Evolutionary conservation across 2,113 vertebrate genomes (phyloP).

Genomic region (Lophochroa leadbeateri): DNA sequence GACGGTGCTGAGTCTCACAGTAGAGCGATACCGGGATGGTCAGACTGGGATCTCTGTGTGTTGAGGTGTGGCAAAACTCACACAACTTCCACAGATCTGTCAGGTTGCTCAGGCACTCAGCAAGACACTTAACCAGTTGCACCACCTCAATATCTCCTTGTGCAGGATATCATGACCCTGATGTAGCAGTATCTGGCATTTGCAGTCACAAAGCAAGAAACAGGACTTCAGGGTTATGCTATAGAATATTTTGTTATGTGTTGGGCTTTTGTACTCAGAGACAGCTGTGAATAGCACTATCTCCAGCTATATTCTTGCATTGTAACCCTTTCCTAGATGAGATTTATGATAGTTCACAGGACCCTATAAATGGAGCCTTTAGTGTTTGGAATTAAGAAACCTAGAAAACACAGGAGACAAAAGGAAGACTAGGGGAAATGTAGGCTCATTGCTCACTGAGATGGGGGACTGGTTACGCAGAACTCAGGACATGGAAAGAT

Average conservation of each 20-base stretch:
- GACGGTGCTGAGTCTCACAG: not conserved
- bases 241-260: not conserved
- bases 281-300: not conserved
- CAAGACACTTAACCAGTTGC: not conserved
- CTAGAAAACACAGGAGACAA: not conserved
- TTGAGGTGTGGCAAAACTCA: not conserved
- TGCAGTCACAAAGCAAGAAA: not conserved
- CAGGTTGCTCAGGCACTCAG: not conserved
- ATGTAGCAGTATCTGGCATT: not conserved
- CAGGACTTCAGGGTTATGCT: not conserved
- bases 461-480: not conserved
- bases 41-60: not conserved
- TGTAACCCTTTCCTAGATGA: not conserved
- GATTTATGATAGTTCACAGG: not conserved
- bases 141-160: not conserved
- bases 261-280: not conserved
- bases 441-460: not conserved
- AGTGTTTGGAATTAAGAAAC: not conserved
- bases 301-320: not conserved
- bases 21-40: not conserved
- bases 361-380: not conserved
- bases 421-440: not conserved
- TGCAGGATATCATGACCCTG: not conserved
- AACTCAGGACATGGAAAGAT: not conserved
- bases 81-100: not conserved